phyloP scores from a whole-genome alignment of 2,113 vertebrate genomes.

The Phyllostomus discolor region DNA sequence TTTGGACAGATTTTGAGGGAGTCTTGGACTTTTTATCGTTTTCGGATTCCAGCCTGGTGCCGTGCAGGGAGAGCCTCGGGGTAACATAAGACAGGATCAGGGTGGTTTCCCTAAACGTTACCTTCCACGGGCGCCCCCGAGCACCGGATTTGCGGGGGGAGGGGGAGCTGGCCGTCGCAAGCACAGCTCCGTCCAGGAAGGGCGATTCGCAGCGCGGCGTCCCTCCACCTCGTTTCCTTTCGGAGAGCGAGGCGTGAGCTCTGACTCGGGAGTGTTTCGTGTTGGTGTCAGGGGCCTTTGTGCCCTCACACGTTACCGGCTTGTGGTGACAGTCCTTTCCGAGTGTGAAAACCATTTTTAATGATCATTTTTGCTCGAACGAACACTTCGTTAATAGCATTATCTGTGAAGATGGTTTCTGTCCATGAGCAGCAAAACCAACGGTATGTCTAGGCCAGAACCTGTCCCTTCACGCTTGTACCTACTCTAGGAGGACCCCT shows the following conservation, averaged over 20 bases:
- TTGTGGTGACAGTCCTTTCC: conserved; percentile 64
- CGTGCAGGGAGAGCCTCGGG: not conserved
- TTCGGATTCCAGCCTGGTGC: not conserved
- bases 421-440: conserved; percentile 67
- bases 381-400: conserved; percentile 73
- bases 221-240: conserved; percentile 45
- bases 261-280: conserved; percentile 54
- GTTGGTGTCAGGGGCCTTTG: conserved; percentile 54
- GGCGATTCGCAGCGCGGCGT: conserved; percentile 7
- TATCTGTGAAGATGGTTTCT: conserved; percentile 63
- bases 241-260: conserved; percentile 42
- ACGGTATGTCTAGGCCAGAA: conserved; percentile 52
- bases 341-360: conserved; percentile 78
- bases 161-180: conserved; percentile 51
- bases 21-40: not conserved
- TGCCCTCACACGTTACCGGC: conserved; percentile 58
- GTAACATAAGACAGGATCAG: not conserved
- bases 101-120: not conserved
- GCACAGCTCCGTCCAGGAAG: conserved; percentile 25
- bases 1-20: conserved; percentile 11
- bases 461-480: conserved; percentile 23
- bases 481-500: conserved; percentile 14
- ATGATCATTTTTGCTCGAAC: conserved; percentile 77
- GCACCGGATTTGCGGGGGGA: conserved; percentile 36
- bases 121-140: not conserved